These are phyloP conservation scores for Micronycteris hirsuta DNA, from an alignment of 2,113 vertebrate genomes.

Conservation along the genomic window DNA sequence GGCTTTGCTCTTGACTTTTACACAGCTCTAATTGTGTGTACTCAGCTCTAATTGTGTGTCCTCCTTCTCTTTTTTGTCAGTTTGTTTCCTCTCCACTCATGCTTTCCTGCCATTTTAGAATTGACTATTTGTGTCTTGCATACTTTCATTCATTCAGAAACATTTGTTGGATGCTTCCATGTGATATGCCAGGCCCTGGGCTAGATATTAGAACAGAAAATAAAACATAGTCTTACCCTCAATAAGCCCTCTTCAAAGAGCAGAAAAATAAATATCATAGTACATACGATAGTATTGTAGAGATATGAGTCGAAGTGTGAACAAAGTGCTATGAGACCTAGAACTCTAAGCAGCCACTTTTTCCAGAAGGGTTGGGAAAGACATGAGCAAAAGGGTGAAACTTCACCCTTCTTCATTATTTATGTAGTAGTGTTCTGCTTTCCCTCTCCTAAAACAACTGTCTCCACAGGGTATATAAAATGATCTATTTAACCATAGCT, in stretches of 20 bases:
- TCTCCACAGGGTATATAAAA: not conserved
- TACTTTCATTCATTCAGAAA: not conserved
- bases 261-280: conserved; percentile 3
- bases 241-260: not conserved
- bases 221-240: not conserved
- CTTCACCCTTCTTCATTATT: not conserved
- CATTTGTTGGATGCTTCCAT: not conserved
- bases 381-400: not conserved
- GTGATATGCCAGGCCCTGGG: not conserved
- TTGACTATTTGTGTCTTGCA: not conserved
- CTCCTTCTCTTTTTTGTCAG: not conserved
- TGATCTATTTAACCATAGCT: not conserved
- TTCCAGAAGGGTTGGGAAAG: not conserved
- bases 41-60: not conserved
- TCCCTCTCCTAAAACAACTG: not conserved
- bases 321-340: not conserved
- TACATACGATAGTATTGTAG: not conserved
- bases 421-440: not conserved
- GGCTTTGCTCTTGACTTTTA: not conserved
- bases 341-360: not conserved
- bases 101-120: not conserved
- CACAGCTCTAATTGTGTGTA: not conserved
- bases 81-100: not conserved
- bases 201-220: conserved; percentile 13
- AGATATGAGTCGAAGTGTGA: not conserved